Conservation (phyloP, 2,888 invertebrate genomes). For the Elmis aenea region DNA sequence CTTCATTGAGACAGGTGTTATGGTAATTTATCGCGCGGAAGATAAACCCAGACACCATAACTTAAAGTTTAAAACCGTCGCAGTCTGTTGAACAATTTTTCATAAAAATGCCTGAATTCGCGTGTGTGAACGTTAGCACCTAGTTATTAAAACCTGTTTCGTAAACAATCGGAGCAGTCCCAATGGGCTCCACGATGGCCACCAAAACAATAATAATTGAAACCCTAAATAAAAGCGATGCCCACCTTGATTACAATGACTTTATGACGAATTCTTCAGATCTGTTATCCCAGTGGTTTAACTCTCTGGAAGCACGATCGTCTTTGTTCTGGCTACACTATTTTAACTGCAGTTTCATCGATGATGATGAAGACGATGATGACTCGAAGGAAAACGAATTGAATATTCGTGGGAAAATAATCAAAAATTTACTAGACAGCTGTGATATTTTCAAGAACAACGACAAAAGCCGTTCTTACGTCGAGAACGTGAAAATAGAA, state of each 20-base stretch:
- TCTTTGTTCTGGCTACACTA: slow-evolving; percentile 43
- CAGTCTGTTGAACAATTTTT: too few species aligned
- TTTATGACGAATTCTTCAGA: slow-evolving; percentile 24
- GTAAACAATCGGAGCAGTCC: too few species aligned
- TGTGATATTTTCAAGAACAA: background rate
- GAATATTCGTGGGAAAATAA: too few species aligned
- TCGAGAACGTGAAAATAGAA: background rate
- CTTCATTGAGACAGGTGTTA: slow-evolving; percentile 22
- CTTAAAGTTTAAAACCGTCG: too few species aligned
- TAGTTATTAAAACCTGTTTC: too few species aligned
- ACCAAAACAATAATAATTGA: slow-evolving; percentile 29
- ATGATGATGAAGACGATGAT: slow-evolving; percentile 13
- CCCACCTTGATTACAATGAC: slow-evolving; percentile 22
- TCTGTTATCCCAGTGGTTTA: slow-evolving; percentile 40
- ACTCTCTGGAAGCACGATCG: slow-evolving; percentile 40
- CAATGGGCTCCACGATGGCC: too few species aligned
- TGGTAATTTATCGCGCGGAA: slow-evolving; percentile 9
- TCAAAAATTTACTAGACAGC: too few species aligned
- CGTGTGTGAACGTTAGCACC: too few species aligned
- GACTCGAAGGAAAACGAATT: slow-evolving; percentile 5
- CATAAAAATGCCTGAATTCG: too few species aligned
- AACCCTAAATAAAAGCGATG: slow-evolving; percentile 21
- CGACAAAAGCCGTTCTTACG: too few species aligned
- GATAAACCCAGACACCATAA: background rate
- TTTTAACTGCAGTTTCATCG: slow-evolving; percentile 19